phyloP scores from a whole-genome alignment of 92 coral and sea anemone genomes.

The Desmophyllum pertusum region DNA sequence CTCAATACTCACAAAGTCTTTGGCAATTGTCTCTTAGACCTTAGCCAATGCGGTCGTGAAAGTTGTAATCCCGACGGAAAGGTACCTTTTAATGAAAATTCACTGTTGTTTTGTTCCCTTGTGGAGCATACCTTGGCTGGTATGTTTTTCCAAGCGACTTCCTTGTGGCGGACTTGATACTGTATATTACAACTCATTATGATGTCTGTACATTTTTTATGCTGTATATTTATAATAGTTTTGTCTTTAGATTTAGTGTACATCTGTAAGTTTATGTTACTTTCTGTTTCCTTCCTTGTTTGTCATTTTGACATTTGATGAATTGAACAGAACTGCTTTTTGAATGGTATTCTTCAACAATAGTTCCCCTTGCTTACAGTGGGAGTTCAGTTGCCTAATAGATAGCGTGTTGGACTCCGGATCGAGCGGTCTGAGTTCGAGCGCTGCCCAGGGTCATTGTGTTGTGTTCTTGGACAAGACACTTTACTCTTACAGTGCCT shows the following conservation, averaged over 20 bases:
- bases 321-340: neutral
- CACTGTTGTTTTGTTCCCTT: conserved; percentile 57
- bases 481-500: no score
- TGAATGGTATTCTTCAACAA: no score
- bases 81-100: conserved; percentile 83
- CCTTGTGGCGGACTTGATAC: conserved; percentile 8
- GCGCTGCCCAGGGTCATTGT: no score
- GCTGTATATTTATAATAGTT: neutral
- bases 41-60: conserved; percentile 99
- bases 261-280: neutral
- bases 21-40: conserved; percentile 99
- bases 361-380: no score
- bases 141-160: conserved; percentile 29
- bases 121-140: conserved; percentile 33
- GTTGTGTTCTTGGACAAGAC: no score
- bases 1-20: conserved; percentile 94
- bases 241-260: neutral
- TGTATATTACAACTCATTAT: neutral
- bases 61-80: conserved; percentile 99
- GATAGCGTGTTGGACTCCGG: no score
- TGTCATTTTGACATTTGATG: neutral
- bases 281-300: neutral
- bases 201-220: conserved; percentile 6
- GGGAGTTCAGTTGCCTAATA: no score
- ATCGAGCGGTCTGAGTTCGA: no score